A percentile compares a stretch with the other conserved stretches of the same genome.
phyloP scores from a whole-genome alignment of 1,140 invertebrate genomes.

The Pseudobourletiella spinata region DNA sequence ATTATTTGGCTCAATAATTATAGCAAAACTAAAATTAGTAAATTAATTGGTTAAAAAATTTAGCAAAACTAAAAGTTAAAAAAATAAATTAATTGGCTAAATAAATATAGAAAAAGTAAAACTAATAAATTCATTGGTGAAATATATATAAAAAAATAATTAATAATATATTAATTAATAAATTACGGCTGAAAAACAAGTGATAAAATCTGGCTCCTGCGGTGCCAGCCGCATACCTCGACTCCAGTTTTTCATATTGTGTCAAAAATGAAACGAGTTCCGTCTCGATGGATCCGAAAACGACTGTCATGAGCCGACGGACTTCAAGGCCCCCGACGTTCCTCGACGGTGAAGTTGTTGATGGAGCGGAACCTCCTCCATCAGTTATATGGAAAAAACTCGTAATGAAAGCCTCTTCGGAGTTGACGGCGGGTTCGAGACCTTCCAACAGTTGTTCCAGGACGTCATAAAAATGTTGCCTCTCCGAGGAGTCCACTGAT shows the following conservation, averaged over 20 bases:
- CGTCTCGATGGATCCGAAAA: constrained; percentile 75
- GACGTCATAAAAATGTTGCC: constrained; percentile 57
- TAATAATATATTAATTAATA: no score
- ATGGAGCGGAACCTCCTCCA: constrained; percentile 42
- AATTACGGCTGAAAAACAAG: no score
- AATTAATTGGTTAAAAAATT: no score
- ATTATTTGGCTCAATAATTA: neutral
- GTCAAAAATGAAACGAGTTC: constrained; percentile 76
- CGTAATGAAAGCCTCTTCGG: constrained; percentile 92
- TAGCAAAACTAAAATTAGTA: no score
- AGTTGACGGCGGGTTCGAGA: constrained; percentile 81
- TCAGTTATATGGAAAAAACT: constrained; percentile 81
- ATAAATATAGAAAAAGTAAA: no score
- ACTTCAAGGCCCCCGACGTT: constrained; percentile 50
- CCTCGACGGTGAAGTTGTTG: constrained; percentile 27
- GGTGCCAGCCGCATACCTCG: no score
- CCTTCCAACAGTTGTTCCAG: constrained; percentile 74
- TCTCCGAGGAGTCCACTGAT: constrained; percentile 46
- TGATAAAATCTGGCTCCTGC: no score
- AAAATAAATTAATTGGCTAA: no score
- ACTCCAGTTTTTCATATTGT: constrained; percentile 76
- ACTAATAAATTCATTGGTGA: no score
- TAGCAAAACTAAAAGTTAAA: no score
- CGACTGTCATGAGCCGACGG: constrained; percentile 70
- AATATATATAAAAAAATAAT: no score